These are phyloP conservation scores for Solea solea DNA, from an alignment of 2,113 vertebrate genomes.

Conservation along the genomic window DNA sequence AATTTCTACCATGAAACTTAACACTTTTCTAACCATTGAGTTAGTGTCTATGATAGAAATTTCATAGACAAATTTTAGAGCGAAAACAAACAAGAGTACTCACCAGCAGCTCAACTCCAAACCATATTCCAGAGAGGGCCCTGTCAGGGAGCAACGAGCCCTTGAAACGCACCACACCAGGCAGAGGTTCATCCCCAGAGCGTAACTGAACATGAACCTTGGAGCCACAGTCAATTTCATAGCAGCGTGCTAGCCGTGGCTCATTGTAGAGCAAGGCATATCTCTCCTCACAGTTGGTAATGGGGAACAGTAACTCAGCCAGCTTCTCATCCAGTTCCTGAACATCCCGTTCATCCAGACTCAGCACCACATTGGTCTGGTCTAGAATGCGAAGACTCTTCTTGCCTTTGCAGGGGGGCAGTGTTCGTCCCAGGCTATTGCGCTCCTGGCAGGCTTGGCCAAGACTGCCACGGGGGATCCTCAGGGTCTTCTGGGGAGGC, in stretches of 20 bases:
- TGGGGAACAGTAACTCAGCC: conserved; percentile 94
- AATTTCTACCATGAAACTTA: too few species aligned
- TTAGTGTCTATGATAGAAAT: neutral
- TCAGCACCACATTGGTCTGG: conserved; percentile 89
- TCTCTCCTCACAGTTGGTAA: conserved; percentile 96
- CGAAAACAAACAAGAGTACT: conserved; percentile 59
- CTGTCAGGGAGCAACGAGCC: conserved; percentile 92
- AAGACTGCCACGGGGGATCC: conserved; percentile 93
- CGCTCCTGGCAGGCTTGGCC: conserved; percentile 94
- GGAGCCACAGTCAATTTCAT: conserved; percentile 92
- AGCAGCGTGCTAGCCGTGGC: conserved; percentile 85
- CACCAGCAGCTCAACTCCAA: conserved; percentile 97
- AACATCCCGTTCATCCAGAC: conserved; percentile 93
- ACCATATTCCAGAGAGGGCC: conserved; percentile 93
- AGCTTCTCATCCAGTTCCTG: conserved; percentile 92
- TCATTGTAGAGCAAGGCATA: conserved; percentile 90
- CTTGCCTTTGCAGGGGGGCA: conserved; percentile 92
- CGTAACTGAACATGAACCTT: conserved; percentile 93
- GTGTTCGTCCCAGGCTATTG: conserved; percentile 87
- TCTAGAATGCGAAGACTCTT: conserved; percentile 94
- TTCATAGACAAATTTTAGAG: neutral
- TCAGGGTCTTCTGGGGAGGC: conserved; percentile 90
- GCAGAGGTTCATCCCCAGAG: conserved; percentile 90
- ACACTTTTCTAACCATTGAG: neutral
- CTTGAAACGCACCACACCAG: conserved; percentile 95